Percentiles rank a stretch among this genome's conserved stretches.
These are phyloP conservation scores for Steinernema khuongi DNA, from an alignment of 1,140 invertebrate species.

Conservation along the genomic window DNA sequence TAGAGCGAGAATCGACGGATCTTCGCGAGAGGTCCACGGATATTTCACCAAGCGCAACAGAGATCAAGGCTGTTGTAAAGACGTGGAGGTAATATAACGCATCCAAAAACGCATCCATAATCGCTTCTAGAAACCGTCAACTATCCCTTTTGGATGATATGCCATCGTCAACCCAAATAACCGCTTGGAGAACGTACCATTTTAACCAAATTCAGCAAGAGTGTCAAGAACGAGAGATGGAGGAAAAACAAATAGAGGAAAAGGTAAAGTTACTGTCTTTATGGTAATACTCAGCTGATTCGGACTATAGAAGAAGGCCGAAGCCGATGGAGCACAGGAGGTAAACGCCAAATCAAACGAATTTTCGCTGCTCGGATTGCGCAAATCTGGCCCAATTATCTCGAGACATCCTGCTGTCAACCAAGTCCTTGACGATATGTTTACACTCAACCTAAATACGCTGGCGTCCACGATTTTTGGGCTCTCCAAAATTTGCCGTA, in stretches of 20 bases:
- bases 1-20: neutral
- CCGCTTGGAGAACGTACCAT: neutral
- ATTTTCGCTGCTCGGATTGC: too few species aligned
- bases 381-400: too few species aligned
- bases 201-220: neutral
- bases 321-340: neutral
- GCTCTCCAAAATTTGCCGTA: neutral
- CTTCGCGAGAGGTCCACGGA: neutral
- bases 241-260: neutral
- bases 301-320: neutral
- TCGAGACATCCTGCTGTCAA: neutral
- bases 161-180: neutral
- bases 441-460: neutral
- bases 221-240: too few species aligned
- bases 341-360: neutral
- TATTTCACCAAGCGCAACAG: neutral
- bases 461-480: neutral
- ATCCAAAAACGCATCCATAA: neutral
- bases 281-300: too few species aligned
- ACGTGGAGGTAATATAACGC: neutral
- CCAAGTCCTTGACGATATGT: neutral
- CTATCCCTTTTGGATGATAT: neutral
- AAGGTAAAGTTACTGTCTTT: too few species aligned
- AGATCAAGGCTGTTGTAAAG: slow-evolving; percentile 2
- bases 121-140: neutral